phyloP scores from a whole-genome alignment of 2,113 vertebrate species.

The Xiphophorus couchianus region DNA sequence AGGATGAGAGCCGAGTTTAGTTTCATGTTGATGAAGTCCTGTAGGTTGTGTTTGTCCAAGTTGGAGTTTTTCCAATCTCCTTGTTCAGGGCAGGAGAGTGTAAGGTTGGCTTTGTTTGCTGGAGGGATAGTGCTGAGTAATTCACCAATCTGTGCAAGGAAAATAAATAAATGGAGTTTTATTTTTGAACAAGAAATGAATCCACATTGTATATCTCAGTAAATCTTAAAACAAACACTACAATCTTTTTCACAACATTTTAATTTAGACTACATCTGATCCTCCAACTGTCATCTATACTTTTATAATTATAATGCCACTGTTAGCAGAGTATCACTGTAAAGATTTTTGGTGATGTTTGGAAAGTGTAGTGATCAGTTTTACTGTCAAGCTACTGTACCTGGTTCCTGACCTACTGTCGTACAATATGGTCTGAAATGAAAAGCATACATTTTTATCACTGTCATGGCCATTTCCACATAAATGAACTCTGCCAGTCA shows the following conservation, averaged over 20 bases:
- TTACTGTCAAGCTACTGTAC: too few relatives aligned
- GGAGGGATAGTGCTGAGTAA: conserved; percentile 94
- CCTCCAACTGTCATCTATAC: background rate
- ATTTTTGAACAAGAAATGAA: background rate
- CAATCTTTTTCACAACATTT: background rate
- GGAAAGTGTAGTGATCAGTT: background rate
- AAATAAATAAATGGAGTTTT: conserved; percentile 2
- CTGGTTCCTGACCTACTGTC: background rate
- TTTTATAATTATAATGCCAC: background rate
- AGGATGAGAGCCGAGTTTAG: conserved; percentile 91
- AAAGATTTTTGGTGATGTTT: background rate
- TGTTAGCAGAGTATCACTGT: background rate
- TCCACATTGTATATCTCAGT: background rate
- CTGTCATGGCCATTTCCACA: too few relatives aligned
- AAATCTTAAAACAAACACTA: background rate
- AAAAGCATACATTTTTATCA: background rate
- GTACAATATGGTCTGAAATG: background rate
- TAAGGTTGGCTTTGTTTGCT: conserved; percentile 94
- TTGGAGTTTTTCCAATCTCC: conserved; percentile 98
- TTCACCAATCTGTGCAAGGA: conserved; percentile 89
- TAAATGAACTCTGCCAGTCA: too few relatives aligned
- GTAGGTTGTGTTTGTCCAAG: conserved; percentile 95
- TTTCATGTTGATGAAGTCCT: conserved; percentile 97
- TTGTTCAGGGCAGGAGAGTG: conserved; percentile 93
- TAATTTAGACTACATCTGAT: background rate